Percentiles rank a stretch among this genome's conserved stretches.
Conservation (phyloP, 1,140 invertebrate species). For the Gryllus bimaculatus region DNA sequence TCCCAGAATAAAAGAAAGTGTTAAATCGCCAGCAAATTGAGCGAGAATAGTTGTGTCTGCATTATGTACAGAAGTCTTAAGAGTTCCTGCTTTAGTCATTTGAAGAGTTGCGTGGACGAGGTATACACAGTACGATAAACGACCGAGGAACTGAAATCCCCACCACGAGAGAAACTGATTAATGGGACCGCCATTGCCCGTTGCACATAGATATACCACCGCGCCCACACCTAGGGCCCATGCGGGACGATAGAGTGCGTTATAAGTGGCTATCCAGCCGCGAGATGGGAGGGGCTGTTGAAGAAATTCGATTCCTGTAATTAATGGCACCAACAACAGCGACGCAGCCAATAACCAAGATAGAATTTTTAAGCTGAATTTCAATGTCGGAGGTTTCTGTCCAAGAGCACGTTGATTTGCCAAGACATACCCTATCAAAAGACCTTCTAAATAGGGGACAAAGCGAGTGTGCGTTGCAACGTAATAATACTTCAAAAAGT, state of each 20-base stretch:
- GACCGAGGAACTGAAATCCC: slow-evolving; percentile 41
- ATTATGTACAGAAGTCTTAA: not conserved
- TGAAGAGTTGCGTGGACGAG: slow-evolving; percentile 35
- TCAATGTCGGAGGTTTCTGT: not conserved
- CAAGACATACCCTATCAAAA: not conserved
- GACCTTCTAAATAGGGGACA: not conserved
- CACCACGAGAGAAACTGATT: slow-evolving; percentile 44
- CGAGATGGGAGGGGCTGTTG: not conserved
- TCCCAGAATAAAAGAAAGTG: not conserved
- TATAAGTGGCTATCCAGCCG: not conserved
- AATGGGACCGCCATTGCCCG: slow-evolving; percentile 35
- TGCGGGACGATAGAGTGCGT: not conserved
- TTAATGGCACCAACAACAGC: not conserved
- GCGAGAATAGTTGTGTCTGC: not conserved
- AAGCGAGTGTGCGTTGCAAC: not conserved
- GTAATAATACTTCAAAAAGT: not conserved
- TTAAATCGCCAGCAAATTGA: not conserved
- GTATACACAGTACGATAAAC: slow-evolving; percentile 48
- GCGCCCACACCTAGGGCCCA: not conserved
- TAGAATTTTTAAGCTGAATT: not conserved
- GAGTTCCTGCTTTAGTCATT: not conserved
- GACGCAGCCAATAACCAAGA: not conserved
- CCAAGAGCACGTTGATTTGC: not conserved
- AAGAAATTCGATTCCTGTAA: not conserved
- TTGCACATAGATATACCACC: not conserved